These are phyloP conservation scores for Lepidochitona cinerea DNA, from an alignment of 2,888 invertebrate genomes.

Conservation along the genomic window DNA sequence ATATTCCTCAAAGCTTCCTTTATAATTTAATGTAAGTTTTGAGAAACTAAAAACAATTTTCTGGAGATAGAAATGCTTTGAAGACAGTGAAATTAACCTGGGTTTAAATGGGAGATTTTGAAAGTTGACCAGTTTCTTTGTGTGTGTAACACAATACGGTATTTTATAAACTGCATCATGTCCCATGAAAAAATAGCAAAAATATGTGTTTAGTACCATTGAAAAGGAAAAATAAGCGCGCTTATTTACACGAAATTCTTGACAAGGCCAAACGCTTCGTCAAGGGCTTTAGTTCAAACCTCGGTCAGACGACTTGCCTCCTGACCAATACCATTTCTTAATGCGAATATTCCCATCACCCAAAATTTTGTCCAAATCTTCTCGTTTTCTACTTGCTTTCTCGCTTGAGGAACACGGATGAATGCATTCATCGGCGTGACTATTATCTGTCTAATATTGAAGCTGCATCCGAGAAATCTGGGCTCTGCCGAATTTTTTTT, in stretches of 20 bases:
- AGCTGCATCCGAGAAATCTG: slow-evolving; percentile 15
- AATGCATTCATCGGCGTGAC: slow-evolving; percentile 18
- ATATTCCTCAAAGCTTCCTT: too few relatives aligned
- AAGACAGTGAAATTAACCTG: too few relatives aligned
- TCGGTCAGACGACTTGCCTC: background rate
- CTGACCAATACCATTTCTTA: slow-evolving; percentile 8
- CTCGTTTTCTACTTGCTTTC: too few relatives aligned
- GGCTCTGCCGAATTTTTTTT: too few relatives aligned
- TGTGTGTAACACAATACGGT: too few relatives aligned
- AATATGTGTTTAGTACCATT: too few relatives aligned
- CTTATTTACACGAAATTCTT: background rate
- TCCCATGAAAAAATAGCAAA: too few relatives aligned
- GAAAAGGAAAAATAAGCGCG: too few relatives aligned
- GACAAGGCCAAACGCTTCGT: background rate
- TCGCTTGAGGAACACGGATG: slow-evolving; percentile 16
- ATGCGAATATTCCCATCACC: slow-evolving; percentile 11
- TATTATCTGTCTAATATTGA: slow-evolving; percentile 9
- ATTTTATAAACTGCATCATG: too few relatives aligned
- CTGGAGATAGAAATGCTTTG: too few relatives aligned
- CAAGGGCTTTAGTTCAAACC: background rate
- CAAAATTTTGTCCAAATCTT: slow-evolving; percentile 9
- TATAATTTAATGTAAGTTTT: too few relatives aligned
- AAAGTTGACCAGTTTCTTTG: background rate
- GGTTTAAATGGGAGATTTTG: background rate
- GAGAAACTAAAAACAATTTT: too few relatives aligned